Base-by-base conservation (phyloP, 2,888 invertebrate genomes). In the Ceriagrion tenellum region DNA sequence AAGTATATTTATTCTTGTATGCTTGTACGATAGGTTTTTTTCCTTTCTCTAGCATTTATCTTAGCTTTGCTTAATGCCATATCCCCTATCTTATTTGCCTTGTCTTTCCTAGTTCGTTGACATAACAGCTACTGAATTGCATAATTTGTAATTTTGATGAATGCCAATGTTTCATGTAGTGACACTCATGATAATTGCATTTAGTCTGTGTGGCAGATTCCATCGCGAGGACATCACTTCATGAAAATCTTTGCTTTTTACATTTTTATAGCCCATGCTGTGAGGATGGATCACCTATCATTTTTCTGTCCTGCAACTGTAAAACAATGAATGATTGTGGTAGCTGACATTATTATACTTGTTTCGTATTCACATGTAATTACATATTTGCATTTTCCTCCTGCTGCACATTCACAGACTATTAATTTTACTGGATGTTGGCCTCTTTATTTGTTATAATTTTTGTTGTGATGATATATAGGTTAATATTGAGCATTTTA, bases 261-360 rank as follows among this genome's bases (percentile, higher is more conserved):
- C 69, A 69, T 93, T 93, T 47, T 93, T 69, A 69, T 93, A 93
- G 93, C 93, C 93, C 93, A 69, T 93, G 93, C 93, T 93, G 89
- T 89, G 93, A 93, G 93, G 93, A 93, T 93, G 93, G 93, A 93
- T 93, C 93, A 93, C 63, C 93, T 69, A 93, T 93, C 93, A 93
- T 93, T 93, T 93, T 93, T 89, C 93, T 93, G 93, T 93, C 63
- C 93, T 93, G 93, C 93, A 93, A 93, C 55, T 93, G 63, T 93
- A 26, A 69, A 55, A 59, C 63, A 69, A 74, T 63, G 93, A 93
- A 93, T 93, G 93, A 93, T 93, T 93, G 93, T 93, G 93, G 69
- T 93, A 93, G 93, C 47, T 93, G 93, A 69, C 63, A 74, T 74
- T 47, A 40, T 56, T 18, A 59, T 30, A 59, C 56, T 59, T 35